phyloP scores from a whole-genome alignment of 2,888 invertebrate genomes.

The Thera britannica region DNA sequence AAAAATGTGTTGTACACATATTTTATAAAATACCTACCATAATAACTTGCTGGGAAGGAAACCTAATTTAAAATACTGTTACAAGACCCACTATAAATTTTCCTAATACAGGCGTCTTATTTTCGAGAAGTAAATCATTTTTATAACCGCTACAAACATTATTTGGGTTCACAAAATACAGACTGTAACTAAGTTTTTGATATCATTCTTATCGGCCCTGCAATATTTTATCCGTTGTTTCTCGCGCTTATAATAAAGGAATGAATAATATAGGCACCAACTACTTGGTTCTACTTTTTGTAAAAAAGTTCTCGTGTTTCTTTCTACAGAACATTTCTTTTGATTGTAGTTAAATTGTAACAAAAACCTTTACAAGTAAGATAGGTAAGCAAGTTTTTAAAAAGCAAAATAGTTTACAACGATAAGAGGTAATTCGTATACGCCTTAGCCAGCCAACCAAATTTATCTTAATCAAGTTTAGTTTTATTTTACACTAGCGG shows the following conservation, averaged over 20 bases:
- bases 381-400: too few species aligned
- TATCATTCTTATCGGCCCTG: constrained; percentile 33
- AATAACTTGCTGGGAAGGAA: neutral
- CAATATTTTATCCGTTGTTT: constrained; percentile 32
- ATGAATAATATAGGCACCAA: neutral
- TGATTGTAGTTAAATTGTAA: too few species aligned
- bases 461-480: too few species aligned
- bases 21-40: neutral
- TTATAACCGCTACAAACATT: constrained; percentile 39
- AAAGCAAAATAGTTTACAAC: too few species aligned
- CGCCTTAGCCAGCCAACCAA: neutral
- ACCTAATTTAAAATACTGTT: constrained; percentile 22
- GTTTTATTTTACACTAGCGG: too few species aligned
- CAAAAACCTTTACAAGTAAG: too few species aligned
- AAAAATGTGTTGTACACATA: neutral
- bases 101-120: constrained; percentile 36
- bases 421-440: too few species aligned
- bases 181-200: constrained; percentile 26
- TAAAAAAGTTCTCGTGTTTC: neutral
- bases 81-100: constrained; percentile 30
- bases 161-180: constrained; percentile 44
- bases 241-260: neutral
- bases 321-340: neutral
- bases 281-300: neutral
- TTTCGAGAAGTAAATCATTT: constrained; percentile 45